phyloP scores from a whole-genome alignment of 2,888 invertebrate species.

The Folsomia manolachei region DNA sequence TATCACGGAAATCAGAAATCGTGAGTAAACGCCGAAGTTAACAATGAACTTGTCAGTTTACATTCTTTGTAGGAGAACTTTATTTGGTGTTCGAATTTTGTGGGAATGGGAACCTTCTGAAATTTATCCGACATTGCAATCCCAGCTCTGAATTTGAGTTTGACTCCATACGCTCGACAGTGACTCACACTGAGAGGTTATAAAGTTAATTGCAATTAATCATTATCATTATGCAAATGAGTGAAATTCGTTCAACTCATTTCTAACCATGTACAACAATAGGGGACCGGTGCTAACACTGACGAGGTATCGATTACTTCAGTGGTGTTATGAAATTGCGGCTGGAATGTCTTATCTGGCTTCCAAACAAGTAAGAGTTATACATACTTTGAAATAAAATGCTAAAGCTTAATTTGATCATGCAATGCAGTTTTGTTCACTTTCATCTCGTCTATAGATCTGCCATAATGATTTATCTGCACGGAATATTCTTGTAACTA shows the following conservation, averaged over 20 bases:
- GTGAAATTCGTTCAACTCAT: too few species aligned
- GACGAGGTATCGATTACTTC: slow-evolving; percentile 5
- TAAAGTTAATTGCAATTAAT: not conserved
- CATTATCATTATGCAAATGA: not conserved
- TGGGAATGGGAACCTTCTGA: slow-evolving; percentile 26
- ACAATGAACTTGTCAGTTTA: not conserved
- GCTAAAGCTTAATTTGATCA: not conserved
- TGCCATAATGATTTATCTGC: slow-evolving; percentile 13
- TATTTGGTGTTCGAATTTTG: slow-evolving; percentile 34
- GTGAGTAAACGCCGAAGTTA: not conserved
- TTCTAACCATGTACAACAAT: not conserved
- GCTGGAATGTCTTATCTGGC: slow-evolving; percentile 7
- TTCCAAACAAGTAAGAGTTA: not conserved
- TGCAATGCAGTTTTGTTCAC: not conserved
- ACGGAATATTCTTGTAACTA: slow-evolving; percentile 8
- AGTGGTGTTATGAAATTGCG: slow-evolving; percentile 2
- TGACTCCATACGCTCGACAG: not conserved
- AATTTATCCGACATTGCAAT: slow-evolving; percentile 15
- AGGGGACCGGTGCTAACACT: slow-evolving; percentile 7
- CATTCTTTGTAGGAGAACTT: slow-evolving; percentile 17
- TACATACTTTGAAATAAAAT: too few species aligned
- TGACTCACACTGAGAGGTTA: not conserved
- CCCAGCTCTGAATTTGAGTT: not conserved
- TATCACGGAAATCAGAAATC: slow-evolving; percentile 18
- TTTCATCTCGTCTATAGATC: not conserved